Base-by-base conservation (phyloP, 2,113 vertebrate genomes). In the Poecile atricapillus region DNA sequence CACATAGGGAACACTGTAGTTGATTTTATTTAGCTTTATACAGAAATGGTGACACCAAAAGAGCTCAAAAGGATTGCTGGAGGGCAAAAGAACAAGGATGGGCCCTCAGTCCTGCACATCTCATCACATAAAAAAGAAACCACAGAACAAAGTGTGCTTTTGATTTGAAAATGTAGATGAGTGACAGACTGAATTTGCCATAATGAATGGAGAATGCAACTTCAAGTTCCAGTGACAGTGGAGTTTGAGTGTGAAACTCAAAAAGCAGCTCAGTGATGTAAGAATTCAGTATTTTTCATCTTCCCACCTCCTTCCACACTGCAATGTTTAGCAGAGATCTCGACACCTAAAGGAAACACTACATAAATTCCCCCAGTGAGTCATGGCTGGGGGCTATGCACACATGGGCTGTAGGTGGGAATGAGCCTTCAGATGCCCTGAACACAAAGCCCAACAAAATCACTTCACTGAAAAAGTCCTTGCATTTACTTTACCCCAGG, bases 341-440 rank as follows among this genome's bases (percentile, higher is more conserved):
- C 7, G 5, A 33, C 1, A 65, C 50, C 24, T 27, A 10, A 39
- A 58, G 1, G 8, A 70, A 87, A 55, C 1, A 5, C 47, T 50
- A 3, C 44, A 15, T 10, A 13, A 62, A 58, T 53, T 33, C 63
- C 37, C 27, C 9, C 71, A 5, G 0, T 14, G 14, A 22, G 27
- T 28, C 84, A n/a, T 1, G 11, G 37, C 0, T n/a, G n/a, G 53
- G 52, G 17, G 69, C 52, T 18, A 0, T 10, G 5, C n/a, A 5
- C 37, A 10, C 31, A 13, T 0, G 0, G 25, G 2, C n/a, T 63
- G 64, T 5, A 4, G 0, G 13, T 10, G 37, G 62, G 7, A 35
- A 60, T 13, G 63, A 33, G 33, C 33, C 37, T 49, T 10, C 58
- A 7, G 20, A 13, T 1, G 31, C 64, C 87, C 60, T 18, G 1